Percentiles rank a stretch among this genome's conserved stretches.
Conservation (phyloP, 2,113 vertebrate genomes). For the Atlantisia rogersi region DNA sequence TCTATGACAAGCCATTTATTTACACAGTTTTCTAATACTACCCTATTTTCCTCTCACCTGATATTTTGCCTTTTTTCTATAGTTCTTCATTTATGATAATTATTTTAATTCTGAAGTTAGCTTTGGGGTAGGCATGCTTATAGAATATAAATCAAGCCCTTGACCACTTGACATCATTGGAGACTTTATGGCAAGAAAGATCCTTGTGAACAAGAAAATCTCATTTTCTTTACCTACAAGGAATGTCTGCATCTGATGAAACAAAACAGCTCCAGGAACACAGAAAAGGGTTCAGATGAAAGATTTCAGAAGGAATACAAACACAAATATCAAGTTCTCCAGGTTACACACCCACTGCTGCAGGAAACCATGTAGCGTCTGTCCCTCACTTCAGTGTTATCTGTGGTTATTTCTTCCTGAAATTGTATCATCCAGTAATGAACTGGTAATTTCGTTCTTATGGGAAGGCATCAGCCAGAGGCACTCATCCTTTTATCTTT, state of each 20-base stretch:
- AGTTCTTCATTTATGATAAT: neutral
- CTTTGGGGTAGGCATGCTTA: neutral
- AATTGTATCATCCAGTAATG: neutral
- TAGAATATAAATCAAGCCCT: neutral
- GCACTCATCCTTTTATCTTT: neutral
- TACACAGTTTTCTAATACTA: neutral
- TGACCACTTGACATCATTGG: neutral
- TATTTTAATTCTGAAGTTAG: conserved; percentile 2
- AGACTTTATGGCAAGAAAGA: neutral
- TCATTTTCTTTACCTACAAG: neutral
- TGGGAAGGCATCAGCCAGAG: neutral
- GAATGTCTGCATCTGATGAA: neutral
- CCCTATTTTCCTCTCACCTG: neutral
- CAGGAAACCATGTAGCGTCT: neutral
- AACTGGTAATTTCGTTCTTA: neutral
- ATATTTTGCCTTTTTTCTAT: neutral
- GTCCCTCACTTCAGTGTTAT: neutral
- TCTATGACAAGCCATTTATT: conserved; percentile 12
- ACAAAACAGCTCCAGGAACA: neutral
- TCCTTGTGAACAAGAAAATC: neutral
- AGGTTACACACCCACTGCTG: neutral
- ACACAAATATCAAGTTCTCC: neutral
- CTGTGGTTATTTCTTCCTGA: neutral
- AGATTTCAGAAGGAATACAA: neutral
- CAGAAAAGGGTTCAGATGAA: neutral